Conservation (phyloP, 1,140 invertebrate genomes). For the Coelopa frigida region DNA sequence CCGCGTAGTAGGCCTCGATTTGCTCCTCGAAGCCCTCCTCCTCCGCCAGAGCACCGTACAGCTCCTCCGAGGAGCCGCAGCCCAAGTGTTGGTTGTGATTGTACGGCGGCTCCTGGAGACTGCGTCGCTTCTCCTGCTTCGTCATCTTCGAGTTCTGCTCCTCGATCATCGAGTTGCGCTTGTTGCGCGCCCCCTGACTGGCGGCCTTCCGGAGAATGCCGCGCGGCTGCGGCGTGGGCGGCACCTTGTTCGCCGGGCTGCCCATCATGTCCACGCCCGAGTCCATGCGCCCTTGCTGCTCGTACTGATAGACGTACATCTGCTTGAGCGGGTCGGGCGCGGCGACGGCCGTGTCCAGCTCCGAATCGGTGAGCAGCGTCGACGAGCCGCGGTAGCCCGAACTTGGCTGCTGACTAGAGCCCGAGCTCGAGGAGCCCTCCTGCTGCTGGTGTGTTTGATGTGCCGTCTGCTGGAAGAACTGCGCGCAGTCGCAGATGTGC, state of each 20-base stretch:
- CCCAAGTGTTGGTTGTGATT: conserved; percentile 54
- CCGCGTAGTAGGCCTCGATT: conserved; percentile 48
- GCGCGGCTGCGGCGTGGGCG: conserved; percentile 51
- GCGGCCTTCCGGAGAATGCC: conserved; percentile 40
- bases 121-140: conserved; percentile 59
- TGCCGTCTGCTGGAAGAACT: conserved; percentile 33
- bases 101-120: conserved; percentile 64
- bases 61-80: conserved; percentile 46
- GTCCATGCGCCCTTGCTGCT: conserved; percentile 54
- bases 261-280: conserved; percentile 30
- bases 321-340: conserved; percentile 35
- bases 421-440: conserved; percentile 52
- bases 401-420: conserved; percentile 69
- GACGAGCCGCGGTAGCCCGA: conserved; percentile 80
- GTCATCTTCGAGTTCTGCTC: conserved; percentile 48
- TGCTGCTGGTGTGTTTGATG: conserved; percentile 15
- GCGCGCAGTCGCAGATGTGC: conserved; percentile 54
- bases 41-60: no score
- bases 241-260: conserved; percentile 20
- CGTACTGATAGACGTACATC: conserved; percentile 74
- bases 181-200: conserved; percentile 44
- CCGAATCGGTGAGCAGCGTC: conserved; percentile 69
- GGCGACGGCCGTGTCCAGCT: conserved; percentile 52
- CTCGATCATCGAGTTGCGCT: conserved; percentile 74
- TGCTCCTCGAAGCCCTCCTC: conserved; percentile 56